These are phyloP conservation scores for Hydrolagus affinis DNA, from an alignment of 2,113 vertebrate genomes.

Conservation along the genomic window DNA sequence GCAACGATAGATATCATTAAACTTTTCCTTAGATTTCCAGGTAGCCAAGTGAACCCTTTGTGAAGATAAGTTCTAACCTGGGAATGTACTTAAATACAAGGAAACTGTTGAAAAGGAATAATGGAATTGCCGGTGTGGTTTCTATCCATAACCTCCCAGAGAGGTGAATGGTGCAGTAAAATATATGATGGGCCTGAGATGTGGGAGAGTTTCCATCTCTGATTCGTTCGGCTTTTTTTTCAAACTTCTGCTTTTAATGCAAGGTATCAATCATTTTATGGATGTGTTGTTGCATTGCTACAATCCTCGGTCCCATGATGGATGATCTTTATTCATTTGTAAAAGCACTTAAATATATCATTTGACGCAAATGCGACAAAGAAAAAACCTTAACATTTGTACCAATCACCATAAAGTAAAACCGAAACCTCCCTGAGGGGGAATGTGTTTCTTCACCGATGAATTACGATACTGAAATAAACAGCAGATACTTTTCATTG, in stretches of 20 bases:
- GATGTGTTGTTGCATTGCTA: background rate
- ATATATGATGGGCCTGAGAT: background rate
- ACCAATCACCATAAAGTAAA: background rate
- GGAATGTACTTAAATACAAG: no score
- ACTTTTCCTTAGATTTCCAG: no score
- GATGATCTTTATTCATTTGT: conserved; percentile 18
- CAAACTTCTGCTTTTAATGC: background rate
- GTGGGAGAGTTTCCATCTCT: background rate
- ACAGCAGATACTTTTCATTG: no score
- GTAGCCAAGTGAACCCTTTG: no score
- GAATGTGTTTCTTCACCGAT: no score
- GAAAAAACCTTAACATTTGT: background rate
- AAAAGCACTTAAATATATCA: background rate
- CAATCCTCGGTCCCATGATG: background rate
- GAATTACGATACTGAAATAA: no score
- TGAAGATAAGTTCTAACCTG: no score
- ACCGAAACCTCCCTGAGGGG: background rate
- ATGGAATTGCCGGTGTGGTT: background rate
- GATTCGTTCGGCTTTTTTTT: background rate
- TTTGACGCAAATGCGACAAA: background rate
- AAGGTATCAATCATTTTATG: conserved; percentile 19
- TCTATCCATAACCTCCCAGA: background rate
- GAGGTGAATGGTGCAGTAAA: background rate
- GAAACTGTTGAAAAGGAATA: background rate
- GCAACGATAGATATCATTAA: no score